Percentiles rank a stretch among this genome's conserved stretches.
Evolutionary conservation across 2,888 invertebrate species (phyloP).

Genomic region (Drepana falcataria): DNA sequence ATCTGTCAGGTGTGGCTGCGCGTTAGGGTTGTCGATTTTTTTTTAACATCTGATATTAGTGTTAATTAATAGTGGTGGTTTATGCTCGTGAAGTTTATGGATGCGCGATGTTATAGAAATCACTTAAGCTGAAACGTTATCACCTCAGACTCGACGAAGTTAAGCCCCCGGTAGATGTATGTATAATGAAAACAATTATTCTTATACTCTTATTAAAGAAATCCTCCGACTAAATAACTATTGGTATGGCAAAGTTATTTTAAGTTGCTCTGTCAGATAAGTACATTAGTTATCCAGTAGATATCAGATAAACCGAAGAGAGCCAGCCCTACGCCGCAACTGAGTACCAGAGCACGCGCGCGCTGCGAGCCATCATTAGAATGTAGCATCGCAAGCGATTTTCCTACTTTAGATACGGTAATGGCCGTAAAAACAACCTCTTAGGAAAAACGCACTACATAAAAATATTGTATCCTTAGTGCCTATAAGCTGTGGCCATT

Average conservation of each 20-base stretch:
- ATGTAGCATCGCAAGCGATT: slow-evolving; percentile 73
- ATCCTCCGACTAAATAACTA: too few species aligned
- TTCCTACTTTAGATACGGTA: slow-evolving; percentile 75
- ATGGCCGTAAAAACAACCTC: slow-evolving; percentile 68
- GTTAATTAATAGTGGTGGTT: too few species aligned
- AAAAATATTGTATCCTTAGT: slow-evolving; percentile 76
- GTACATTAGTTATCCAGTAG: background rate
- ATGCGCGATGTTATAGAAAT: too few species aligned
- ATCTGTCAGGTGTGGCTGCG: slow-evolving; percentile 34
- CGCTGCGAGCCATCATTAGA: slow-evolving; percentile 67
- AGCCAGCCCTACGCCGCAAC: slow-evolving; percentile 40
- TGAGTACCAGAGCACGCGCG: slow-evolving; percentile 73
- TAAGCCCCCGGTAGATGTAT: too few species aligned
- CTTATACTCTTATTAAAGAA: too few species aligned
- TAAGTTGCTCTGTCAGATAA: too few species aligned
- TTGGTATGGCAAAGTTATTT: too few species aligned
- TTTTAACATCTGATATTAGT: background rate
- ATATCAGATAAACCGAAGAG: background rate
- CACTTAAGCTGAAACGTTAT: too few species aligned
- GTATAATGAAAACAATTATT: too few species aligned
- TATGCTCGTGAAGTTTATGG: too few species aligned
- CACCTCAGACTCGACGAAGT: too few species aligned
- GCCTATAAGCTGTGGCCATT: slow-evolving; percentile 69
- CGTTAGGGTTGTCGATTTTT: slow-evolving; percentile 16
- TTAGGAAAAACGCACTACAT: slow-evolving; percentile 69